Base-by-base conservation (phyloP, 2,797 vertebrate genomes). In the Enteromius viviparus region DNA sequence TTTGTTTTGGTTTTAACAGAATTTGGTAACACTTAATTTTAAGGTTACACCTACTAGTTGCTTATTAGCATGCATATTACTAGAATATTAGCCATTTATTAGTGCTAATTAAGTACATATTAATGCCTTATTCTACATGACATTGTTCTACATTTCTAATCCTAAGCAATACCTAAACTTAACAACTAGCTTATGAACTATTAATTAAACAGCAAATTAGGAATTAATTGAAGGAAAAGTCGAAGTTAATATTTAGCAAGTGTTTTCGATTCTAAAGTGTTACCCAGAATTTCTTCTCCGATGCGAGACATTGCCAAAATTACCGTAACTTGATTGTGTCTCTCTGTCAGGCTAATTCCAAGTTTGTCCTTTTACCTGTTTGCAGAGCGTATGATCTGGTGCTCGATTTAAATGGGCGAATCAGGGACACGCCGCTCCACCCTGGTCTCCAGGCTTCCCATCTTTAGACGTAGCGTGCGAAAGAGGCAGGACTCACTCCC, bases 391-490 rank as follows among this genome's bases (percentile, higher is more conserved):
- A 64, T 62, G 15, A 29, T 65, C 65, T 65, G 76, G 72, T 76
- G 82, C 85, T 72, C 62, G 76, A 77, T 89, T 90, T 88, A 87
- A 84, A 99, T 99, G 98, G 97, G 97, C 88, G 98, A 99, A 93
- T 96, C 96, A 0, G 96, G 96, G 88, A 93, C 96, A 23, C 95
- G 97, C 55, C 95, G 97, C 60, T 97, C 98, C 53, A 98, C 97
- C 14, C 95, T 99, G 3, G 98, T 99, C 64, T 99, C 98, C 90
- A 96, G 97, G 84, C 93, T 99, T 93, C 98, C 98, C 60, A 99
- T 99, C 91, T 99, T 99, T 92, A 95, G 98, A 85, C 97, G 96
- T 85, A 98, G 95, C 86, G 95, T 92, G 89, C 96, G 92, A 86
- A 96, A 97, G 88, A 94, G 95, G 89, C 97, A 97, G 86, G 97